Evolutionary conservation across 2,113 vertebrate genomes (phyloP), one percentile per base, ranked within the genome.

Genomic region (Syngnathus scovelli): DNA sequence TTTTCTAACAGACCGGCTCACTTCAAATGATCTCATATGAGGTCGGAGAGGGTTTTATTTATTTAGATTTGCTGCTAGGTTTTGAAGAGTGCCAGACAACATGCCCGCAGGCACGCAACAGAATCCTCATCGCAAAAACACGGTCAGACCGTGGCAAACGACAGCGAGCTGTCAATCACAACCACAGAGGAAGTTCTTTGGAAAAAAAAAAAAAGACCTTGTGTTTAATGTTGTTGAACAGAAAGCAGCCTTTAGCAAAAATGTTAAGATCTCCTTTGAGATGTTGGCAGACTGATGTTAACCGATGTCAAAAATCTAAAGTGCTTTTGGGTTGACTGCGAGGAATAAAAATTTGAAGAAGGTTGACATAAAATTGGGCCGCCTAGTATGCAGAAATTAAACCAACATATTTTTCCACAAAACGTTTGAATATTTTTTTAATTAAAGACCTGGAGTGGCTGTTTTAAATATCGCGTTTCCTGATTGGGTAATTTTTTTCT

Each of bases 41-140:
- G 23, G 68, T 74, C 44, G 23, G 55, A 66, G 61, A 71, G 72
- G 61, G 74, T 69, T 44, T 38, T 71, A n/a, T 80, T 84, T 71
- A 44, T 61, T 41, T 61, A 43, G 69, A 71, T 77, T 83, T 75
- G 55, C 61, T 55, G 64, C 77, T 75, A 72, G 58, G 61, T 77
- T 77, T 71, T 71, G 19, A 77, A 68, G 73, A 74, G 62, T 65
- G 52, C 60, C 74, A 73, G 73, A 68, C 67, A 16, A 44, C 63
- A 46, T 69, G 79, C 70, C 77, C 61, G 5, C 36, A 76, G 78
- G 83, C 67, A 9, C 68, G 83, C 68, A 86, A 85, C 68, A 15
- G 36, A 74, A 84, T 69, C 71, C 73, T 1, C 55, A 43, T 78
- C 66, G 52, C 71, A 41, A 41, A 61, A 61, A 41, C 75, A 71